Percentiles rank a stretch among this genome's conserved stretches.
These are phyloP conservation scores for Drosophila rellima DNA, from an alignment of 2,888 invertebrate species.

Conservation along the genomic window DNA sequence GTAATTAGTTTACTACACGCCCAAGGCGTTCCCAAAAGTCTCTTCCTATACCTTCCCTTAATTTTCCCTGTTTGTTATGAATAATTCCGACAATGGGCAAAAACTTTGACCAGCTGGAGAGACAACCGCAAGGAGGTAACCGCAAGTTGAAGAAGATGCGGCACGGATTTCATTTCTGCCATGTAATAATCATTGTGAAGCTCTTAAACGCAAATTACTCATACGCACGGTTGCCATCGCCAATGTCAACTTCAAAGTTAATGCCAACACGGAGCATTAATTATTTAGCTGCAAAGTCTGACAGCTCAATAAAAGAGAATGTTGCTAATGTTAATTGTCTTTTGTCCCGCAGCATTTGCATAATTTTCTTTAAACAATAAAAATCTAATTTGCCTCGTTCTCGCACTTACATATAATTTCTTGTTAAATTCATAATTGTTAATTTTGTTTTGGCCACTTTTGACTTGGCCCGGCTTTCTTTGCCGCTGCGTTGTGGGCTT, in stretches of 20 bases:
- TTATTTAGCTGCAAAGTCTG: constrained; percentile 60
- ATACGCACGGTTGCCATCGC: constrained; percentile 76
- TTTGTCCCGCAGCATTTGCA: constrained; percentile 77
- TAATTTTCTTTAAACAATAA: constrained; percentile 84
- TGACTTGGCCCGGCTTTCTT: constrained; percentile 49
- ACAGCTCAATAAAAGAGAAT: constrained; percentile 56
- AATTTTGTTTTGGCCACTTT: constrained; percentile 65
- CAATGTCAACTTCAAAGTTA: not conserved
- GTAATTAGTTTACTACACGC: constrained; percentile 79
- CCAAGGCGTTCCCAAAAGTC: constrained; percentile 57
- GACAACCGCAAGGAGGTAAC: constrained; percentile 60
- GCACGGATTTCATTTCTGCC: constrained; percentile 31
- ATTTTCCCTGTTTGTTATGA: constrained; percentile 53
- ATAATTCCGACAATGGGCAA: constrained; percentile 67
- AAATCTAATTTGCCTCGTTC: constrained; percentile 79
- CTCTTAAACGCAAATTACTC: constrained; percentile 80
- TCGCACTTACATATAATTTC: constrained; percentile 80
- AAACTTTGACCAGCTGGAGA: constrained; percentile 70
- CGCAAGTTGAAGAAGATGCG: constrained; percentile 59
- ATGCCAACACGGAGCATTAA: constrained; percentile 43
- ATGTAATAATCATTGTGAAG: constrained; percentile 47
- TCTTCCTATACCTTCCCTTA: not conserved
- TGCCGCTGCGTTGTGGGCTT: constrained; percentile 71
- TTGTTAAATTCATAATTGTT: constrained; percentile 84
- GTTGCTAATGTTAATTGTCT: constrained; percentile 72